Conservation (phyloP, 2,888 invertebrate genomes). For the Ochlodes sylvanus region DNA sequence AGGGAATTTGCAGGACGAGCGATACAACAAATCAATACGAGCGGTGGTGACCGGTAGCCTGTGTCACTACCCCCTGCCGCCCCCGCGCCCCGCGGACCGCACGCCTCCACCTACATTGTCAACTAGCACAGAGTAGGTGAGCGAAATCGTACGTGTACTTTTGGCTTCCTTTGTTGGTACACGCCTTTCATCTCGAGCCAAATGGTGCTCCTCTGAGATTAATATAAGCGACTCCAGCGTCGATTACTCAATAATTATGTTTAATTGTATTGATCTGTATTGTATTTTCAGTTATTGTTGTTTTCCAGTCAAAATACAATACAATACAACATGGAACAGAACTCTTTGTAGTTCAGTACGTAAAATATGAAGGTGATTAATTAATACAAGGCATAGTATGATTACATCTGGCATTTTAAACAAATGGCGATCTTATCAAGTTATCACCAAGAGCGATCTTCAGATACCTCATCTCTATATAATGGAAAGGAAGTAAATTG, state of each 20-base stretch:
- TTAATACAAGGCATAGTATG: too few species aligned
- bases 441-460: too few species aligned
- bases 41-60: conserved; percentile 86
- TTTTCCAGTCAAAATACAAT: too few species aligned
- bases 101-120: conserved; percentile 82
- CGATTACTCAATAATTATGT: conserved; percentile 28
- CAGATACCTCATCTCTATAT: too few species aligned
- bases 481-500: too few species aligned
- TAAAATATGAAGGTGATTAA: too few species aligned
- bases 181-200: conserved; percentile 41
- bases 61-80: conserved; percentile 74
- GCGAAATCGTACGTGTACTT: conserved; percentile 46
- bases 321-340: too few species aligned
- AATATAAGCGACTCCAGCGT: conserved; percentile 31
- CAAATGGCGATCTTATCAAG: too few species aligned
- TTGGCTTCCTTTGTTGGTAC: conserved; percentile 47
- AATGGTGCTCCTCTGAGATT: conserved; percentile 34
- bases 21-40: conserved; percentile 86
- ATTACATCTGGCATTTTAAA: too few species aligned
- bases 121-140: conserved; percentile 72
- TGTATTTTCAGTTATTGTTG: too few species aligned
- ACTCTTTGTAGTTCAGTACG: too few species aligned
- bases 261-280: conserved; percentile 13
- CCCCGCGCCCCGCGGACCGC: conserved; percentile 68
- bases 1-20: conserved; percentile 82